phyloP scores from a whole-genome alignment of 2,113 vertebrate species.

The Puffinus mauretanicus region DNA sequence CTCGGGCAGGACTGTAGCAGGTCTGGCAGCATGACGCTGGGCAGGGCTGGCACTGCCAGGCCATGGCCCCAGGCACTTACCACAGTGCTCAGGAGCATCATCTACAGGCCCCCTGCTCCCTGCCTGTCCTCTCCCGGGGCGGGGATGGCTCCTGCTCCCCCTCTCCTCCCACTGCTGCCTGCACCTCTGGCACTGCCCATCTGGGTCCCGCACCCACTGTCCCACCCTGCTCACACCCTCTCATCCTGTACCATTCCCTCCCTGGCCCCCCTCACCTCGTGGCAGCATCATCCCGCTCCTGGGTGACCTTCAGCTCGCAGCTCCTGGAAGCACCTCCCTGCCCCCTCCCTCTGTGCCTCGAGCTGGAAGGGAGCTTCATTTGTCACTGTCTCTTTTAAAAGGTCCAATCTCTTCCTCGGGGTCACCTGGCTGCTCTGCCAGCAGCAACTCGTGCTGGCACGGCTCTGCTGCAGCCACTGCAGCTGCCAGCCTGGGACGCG shows the following conservation, averaged over 20 bases:
- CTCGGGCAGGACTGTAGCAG: fast-evolving
- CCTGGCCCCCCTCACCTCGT: fast-evolving
- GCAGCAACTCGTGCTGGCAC: background rate
- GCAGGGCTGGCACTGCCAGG: background rate
- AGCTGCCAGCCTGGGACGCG: background rate
- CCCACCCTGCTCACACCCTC: background rate
- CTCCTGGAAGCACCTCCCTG: background rate
- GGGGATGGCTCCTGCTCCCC: background rate
- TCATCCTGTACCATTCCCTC: background rate
- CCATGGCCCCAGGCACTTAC: background rate
- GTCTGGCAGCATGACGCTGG: background rate
- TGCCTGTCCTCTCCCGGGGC: fast-evolving
- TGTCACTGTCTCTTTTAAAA: constrained; percentile 69
- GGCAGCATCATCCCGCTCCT: background rate
- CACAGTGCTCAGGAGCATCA: background rate
- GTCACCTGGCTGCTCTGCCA: constrained; percentile 44
- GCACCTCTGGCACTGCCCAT: background rate
- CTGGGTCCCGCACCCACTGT: fast-evolving
- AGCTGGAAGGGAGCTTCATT: constrained; percentile 5
- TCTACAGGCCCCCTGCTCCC: background rate
- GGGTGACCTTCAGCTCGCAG: background rate
- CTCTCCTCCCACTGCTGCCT: background rate
- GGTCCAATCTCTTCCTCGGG: background rate
- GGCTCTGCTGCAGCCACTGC: background rate
- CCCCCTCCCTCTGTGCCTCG: background rate